Evolutionary conservation across 2,113 vertebrate species (phyloP).

Genomic region (Catharus fuscescens): DNA sequence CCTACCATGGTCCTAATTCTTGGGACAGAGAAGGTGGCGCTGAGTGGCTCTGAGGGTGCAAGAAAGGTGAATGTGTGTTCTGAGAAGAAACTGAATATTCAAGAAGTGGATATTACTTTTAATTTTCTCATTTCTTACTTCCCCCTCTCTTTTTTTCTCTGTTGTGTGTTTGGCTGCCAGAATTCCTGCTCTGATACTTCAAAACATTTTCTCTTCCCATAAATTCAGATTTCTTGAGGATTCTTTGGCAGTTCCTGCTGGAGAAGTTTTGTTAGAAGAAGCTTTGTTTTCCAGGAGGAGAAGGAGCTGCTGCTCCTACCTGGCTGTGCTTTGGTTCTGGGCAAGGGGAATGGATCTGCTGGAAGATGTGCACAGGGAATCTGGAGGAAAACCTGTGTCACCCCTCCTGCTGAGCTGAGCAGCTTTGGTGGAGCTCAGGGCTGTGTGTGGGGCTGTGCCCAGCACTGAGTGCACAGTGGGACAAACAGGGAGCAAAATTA

Average conservation of each 20-base stretch:
- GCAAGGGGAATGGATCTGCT: not conserved
- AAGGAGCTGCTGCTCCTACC: not conserved
- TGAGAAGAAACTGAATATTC: not conserved
- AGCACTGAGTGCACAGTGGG: not conserved
- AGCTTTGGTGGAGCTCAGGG: not conserved
- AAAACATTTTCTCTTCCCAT: not conserved
- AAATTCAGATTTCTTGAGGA: not conserved
- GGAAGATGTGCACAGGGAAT: not conserved
- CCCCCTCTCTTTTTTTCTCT: not conserved
- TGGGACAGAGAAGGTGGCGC: not conserved
- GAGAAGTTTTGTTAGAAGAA: not conserved
- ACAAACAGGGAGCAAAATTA: not conserved
- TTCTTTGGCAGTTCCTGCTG: not conserved
- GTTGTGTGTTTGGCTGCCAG: not conserved
- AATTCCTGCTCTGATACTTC: not conserved
- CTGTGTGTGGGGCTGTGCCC: not conserved
- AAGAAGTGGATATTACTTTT: not conserved
- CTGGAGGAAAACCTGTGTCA: not conserved
- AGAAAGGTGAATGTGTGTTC: not conserved
- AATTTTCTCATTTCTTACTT: not conserved
- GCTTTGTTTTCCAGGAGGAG: not conserved
- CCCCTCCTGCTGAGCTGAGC: not conserved
- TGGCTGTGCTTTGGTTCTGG: not conserved
- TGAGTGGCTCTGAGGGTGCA: fast-evolving
- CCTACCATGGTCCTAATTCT: not conserved